phyloP scores from a whole-genome alignment of 2,113 vertebrate genomes.

The Ailuropoda melanoleuca region DNA sequence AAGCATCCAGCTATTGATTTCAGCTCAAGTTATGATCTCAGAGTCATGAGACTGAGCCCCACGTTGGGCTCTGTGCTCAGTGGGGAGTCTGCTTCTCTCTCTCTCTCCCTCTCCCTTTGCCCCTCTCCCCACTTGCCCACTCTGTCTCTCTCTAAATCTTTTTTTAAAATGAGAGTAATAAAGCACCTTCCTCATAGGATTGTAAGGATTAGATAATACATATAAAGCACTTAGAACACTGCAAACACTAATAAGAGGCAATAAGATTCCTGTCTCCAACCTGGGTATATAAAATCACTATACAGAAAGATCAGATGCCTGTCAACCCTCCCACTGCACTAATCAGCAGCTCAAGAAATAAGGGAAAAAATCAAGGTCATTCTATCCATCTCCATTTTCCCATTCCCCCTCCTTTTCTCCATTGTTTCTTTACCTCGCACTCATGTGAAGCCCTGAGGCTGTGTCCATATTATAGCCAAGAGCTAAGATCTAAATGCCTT shows the following conservation, averaged over 20 bases:
- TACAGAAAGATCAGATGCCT: background rate
- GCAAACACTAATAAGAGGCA: background rate
- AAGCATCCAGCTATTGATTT: background rate
- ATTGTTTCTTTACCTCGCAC: background rate
- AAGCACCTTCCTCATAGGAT: background rate
- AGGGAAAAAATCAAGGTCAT: background rate
- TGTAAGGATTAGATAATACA: background rate
- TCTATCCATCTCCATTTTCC: background rate
- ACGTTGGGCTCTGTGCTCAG: background rate
- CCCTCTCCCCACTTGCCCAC: background rate
- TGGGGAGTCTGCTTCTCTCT: background rate
- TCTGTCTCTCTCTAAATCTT: background rate
- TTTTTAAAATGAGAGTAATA: background rate
- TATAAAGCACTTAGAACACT: background rate
- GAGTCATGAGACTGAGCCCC: background rate
- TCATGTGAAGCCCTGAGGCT: background rate
- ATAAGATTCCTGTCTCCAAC: background rate
- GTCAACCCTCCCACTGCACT: background rate
- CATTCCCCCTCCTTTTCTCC: background rate
- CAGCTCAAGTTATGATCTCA: background rate
- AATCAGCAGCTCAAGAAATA: background rate
- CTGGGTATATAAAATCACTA: background rate
- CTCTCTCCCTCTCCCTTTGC: too few relatives aligned
- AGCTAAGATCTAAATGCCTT: background rate
- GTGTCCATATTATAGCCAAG: background rate